Percentiles rank a stretch among this genome's conserved stretches.
Conservation (phyloP, 2,797 vertebrate species). For the Catamblyrhynchus diadema region DNA sequence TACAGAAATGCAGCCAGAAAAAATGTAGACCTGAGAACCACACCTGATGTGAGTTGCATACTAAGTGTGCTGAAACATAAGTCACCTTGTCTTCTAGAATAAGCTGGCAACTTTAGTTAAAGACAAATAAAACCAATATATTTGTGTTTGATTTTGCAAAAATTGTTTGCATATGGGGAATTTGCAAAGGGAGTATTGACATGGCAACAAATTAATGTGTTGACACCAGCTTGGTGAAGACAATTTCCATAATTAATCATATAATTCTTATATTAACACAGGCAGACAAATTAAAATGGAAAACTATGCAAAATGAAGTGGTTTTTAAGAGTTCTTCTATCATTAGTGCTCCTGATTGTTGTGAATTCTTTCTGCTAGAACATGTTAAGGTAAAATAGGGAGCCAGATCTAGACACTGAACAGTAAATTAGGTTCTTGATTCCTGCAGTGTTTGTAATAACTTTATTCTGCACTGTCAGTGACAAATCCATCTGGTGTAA, state of each 20-base stretch:
- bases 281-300: not conserved
- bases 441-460: not conserved
- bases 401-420: not conserved
- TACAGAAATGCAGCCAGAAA: not conserved
- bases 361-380: not conserved
- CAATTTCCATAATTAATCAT: not conserved
- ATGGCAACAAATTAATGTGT: not conserved
- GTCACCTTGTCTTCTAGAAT: not conserved
- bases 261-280: not conserved
- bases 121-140: not conserved
- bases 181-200: not conserved
- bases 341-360: not conserved
- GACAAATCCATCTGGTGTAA: not conserved
- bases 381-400: not conserved
- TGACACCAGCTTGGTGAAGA: not conserved
- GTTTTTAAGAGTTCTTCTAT: not conserved
- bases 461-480: not conserved
- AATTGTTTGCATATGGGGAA: not conserved
- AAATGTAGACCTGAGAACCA: not conserved
- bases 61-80: not conserved
- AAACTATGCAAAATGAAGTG: not conserved
- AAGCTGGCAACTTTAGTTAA: not conserved
- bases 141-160: not conserved
- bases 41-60: not conserved
- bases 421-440: not conserved